Evolutionary conservation across 2,113 vertebrate genomes (phyloP).

Genomic region (Hucho hucho): DNA sequence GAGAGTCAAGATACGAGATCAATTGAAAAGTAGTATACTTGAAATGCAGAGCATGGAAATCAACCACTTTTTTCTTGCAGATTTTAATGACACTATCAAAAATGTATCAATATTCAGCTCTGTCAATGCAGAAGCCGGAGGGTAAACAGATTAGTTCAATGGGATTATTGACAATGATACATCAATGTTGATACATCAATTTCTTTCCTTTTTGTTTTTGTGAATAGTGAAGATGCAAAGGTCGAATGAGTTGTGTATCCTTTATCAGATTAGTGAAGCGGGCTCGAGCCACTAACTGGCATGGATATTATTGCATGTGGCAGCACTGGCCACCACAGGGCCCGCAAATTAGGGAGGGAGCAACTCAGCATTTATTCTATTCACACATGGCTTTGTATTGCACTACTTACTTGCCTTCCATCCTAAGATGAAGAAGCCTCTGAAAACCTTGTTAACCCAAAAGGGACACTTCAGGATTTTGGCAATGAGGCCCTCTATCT

Average conservation of each 20-base stretch:
- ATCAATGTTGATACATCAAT: not conserved
- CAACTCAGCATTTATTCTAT: conserved; percentile 21
- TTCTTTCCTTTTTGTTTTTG: conserved; percentile 8
- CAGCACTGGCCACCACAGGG: conserved; percentile 31
- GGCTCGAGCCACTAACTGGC: conserved; percentile 9
- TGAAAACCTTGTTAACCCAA: no score
- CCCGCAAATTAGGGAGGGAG: conserved; percentile 25
- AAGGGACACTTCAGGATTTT: no score
- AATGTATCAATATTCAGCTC: conserved; percentile 40
- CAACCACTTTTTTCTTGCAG: no score
- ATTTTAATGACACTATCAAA: conserved; percentile 6
- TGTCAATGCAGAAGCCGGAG: conserved; percentile 3
- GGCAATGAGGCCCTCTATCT: no score
- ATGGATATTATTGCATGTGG: conserved; percentile 32
- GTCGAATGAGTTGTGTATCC: conserved; percentile 29
- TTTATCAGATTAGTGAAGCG: conserved; percentile 46
- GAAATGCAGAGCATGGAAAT: no score
- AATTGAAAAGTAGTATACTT: no score
- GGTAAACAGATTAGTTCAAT: conserved; percentile 28
- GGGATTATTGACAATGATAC: conserved; percentile 13
- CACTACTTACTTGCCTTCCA: conserved; percentile 23
- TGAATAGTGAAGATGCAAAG: conserved; percentile 13
- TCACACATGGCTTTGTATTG: conserved; percentile 21
- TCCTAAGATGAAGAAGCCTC: conserved; percentile 3
- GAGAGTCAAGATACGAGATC: no score